Evolutionary conservation across 2,797 vertebrate genomes (phyloP).

Genomic region (Cuniculus paca): DNA sequence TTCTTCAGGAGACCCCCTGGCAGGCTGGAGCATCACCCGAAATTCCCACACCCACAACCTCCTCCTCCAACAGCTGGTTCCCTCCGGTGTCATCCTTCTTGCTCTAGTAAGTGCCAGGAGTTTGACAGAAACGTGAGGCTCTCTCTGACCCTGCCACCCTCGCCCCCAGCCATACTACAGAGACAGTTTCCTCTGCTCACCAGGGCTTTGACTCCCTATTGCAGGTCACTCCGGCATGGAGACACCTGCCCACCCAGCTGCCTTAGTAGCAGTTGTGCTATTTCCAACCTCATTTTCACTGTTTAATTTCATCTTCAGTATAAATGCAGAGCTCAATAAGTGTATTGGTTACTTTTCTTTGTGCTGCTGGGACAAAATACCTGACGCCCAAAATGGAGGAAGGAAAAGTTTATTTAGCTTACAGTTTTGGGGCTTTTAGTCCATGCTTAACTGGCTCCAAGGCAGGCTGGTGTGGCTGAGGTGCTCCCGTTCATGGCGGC

Average conservation of each 20-base stretch:
- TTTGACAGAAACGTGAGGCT: not conserved
- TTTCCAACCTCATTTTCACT: not conserved
- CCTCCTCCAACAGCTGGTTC: not conserved
- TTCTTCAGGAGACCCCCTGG: not conserved
- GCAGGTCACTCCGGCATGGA: not conserved
- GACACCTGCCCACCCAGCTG: not conserved
- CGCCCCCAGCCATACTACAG: not conserved
- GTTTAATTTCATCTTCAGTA: not conserved
- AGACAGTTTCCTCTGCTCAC: not conserved
- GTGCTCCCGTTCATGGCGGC: too few relatives aligned
- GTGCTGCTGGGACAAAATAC: too few relatives aligned
- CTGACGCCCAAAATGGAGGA: too few relatives aligned
- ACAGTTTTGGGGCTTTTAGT: too few relatives aligned
- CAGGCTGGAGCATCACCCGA: not conserved
- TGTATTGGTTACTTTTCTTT: too few relatives aligned
- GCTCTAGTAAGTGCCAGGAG: not conserved
- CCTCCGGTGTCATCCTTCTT: not conserved
- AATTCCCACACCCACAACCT: not conserved
- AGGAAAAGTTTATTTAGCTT: too few relatives aligned
- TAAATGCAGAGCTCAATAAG: not conserved
- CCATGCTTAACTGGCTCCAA: too few relatives aligned
- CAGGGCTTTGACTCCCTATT: not conserved
- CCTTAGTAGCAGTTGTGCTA: not conserved
- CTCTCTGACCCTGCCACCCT: not conserved
- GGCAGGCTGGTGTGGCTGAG: too few relatives aligned